These are phyloP conservation scores for Choristoneura fumiferana DNA, from an alignment of 1,140 invertebrate species.

Conservation along the genomic window DNA sequence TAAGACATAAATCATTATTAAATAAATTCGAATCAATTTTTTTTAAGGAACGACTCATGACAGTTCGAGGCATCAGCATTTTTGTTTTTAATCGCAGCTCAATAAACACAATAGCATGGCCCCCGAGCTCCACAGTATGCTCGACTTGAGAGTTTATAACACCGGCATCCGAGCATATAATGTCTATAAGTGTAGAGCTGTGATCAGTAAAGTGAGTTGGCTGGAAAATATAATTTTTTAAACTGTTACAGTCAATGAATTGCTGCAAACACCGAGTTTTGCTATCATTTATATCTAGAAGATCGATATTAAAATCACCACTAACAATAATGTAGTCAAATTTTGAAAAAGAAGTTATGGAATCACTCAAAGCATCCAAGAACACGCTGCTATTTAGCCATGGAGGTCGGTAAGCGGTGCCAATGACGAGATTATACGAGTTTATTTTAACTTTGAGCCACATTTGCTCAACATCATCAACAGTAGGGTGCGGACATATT, in stretches of 20 bases:
- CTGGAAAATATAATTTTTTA: not conserved
- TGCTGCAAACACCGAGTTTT: not conserved
- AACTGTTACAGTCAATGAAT: not conserved
- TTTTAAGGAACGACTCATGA: slow-evolving; percentile 7
- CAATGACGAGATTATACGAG: not conserved
- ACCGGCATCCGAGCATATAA: slow-evolving; percentile 16
- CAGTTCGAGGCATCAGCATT: not conserved
- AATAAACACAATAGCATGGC: too few relatives aligned
- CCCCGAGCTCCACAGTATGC: too few relatives aligned
- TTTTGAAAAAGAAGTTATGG: not conserved
- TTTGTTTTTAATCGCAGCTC: too few relatives aligned
- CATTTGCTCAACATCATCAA: not conserved
- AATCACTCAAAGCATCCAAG: not conserved
- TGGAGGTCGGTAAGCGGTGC: not conserved
- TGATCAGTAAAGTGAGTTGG: slow-evolving; percentile 1
- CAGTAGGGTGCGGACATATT: not conserved
- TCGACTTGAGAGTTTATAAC: too few relatives aligned
- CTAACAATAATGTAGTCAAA: not conserved
- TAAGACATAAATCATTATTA: slow-evolving; percentile 17
- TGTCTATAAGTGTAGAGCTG: slow-evolving; percentile 1
- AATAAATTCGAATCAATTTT: slow-evolving; percentile 3
- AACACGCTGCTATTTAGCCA: not conserved
- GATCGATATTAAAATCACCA: slow-evolving; percentile 1
- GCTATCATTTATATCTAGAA: not conserved
- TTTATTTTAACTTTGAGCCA: not conserved